These are phyloP conservation scores for Osmoderma eremita DNA, from an alignment of 2,888 invertebrate genomes.

Conservation along the genomic window DNA sequence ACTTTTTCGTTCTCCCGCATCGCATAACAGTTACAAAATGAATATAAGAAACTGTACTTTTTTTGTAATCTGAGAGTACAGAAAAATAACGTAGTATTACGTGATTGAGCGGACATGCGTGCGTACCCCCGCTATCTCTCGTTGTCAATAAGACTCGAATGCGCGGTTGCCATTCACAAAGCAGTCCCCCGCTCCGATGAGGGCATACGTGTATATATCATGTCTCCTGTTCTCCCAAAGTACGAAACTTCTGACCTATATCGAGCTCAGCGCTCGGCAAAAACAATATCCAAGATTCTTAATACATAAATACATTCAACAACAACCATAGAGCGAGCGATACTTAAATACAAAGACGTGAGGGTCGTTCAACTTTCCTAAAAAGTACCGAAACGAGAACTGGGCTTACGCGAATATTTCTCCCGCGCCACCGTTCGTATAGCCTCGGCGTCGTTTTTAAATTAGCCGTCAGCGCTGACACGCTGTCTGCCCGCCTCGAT, in stretches of 20 bases:
- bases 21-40: too few relatives aligned
- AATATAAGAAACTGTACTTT: too few relatives aligned
- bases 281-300: neutral
- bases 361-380: conserved; percentile 33
- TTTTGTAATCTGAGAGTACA: too few relatives aligned
- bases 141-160: too few relatives aligned
- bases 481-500: conserved; percentile 31
- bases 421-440: neutral
- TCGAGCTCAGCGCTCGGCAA: neutral
- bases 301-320: neutral
- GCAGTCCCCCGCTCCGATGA: too few relatives aligned
- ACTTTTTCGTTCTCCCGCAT: too few relatives aligned
- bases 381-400: conserved; percentile 32
- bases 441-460: conserved; percentile 4
- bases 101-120: too few relatives aligned
- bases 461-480: conserved; percentile 22
- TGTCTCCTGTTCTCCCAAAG: conserved; percentile 8
- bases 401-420: conserved; percentile 11
- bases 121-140: too few relatives aligned
- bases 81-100: too few relatives aligned
- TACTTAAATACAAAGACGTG: too few relatives aligned
- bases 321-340: neutral
- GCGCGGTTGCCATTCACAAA: too few relatives aligned
- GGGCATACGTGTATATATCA: too few relatives aligned
- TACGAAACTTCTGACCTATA: conserved; percentile 15